These are phyloP conservation scores for Cydia pomonella DNA, from an alignment of 1,140 invertebrate species.

Conservation along the genomic window DNA sequence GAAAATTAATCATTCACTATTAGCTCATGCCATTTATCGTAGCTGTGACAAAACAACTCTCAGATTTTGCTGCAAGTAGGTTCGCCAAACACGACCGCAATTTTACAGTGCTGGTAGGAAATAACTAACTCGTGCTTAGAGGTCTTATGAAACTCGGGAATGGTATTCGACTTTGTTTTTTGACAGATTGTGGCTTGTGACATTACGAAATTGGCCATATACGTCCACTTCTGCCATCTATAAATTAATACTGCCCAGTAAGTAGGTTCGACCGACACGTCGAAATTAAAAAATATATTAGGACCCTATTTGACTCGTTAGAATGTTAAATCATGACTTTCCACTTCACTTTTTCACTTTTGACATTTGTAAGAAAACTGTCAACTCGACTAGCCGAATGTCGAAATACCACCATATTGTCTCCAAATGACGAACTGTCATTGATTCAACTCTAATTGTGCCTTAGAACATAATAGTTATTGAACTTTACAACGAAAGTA, in stretches of 20 bases:
- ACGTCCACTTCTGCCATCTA: background rate
- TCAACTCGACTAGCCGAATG: no score
- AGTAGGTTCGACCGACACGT: no score
- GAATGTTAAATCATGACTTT: background rate
- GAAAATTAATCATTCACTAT: slow-evolving; percentile 30
- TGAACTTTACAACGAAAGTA: background rate
- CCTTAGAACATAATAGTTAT: background rate
- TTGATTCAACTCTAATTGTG: no score
- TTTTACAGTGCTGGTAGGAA: slow-evolving; percentile 9
- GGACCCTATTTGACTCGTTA: no score
- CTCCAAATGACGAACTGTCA: no score
- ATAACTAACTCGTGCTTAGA: slow-evolving; percentile 6
- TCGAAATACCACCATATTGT: no score
- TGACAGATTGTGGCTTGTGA: background rate
- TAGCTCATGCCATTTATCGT: slow-evolving; percentile 17
- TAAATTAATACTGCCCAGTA: background rate
- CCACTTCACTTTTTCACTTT: no score
- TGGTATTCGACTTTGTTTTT: background rate
- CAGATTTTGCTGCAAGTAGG: slow-evolving; percentile 21
- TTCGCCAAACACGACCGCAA: slow-evolving; percentile 16
- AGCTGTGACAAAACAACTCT: slow-evolving; percentile 19
- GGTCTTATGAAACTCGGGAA: slow-evolving; percentile 5
- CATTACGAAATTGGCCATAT: background rate
- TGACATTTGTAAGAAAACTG: background rate
- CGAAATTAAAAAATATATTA: no score